Base-by-base conservation (phyloP, 1,140 invertebrate genomes). In the Drosophila novamexicana region DNA sequence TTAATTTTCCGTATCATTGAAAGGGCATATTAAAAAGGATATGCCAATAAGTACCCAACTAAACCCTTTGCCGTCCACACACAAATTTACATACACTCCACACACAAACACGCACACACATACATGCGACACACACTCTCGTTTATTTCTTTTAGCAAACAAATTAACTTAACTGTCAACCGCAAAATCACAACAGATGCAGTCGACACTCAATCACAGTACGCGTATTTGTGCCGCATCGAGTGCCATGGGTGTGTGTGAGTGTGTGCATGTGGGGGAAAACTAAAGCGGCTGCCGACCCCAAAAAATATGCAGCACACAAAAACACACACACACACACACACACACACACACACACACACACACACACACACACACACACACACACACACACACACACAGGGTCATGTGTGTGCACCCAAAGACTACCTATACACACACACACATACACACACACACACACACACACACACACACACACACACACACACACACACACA, bases 151-250 rank as follows among this genome's bases (percentile, higher is more conserved):
- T 78, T 75, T 70, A 63, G 69, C 50, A 67, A 77, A 65, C 67
- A 85, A 86, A 86, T 86, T 88, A 88, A 88, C 83, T 86, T 64
- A 68, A 86, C 82, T 86, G 79, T 88, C 83, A 86, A 88, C 82
- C 83, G 82, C 82, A 86, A 86, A 86, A 86, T 86, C 83, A 86
- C 79, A 86, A 86, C 82, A 86, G 83, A 88, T 88, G 82, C 82
- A 86, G 83, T 79, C 68, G 83, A 44, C 82, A 82, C 83, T 86
- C 82, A 86, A 86, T 86, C 83, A 88, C 79, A 39, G 68, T 44
- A 47, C 47, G 53, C 53, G 62, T 81, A 79, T 85, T 75, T 79
- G 77, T 79, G 69, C 62, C 57, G 53, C 58, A 77, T 84, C 63
- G 61, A 86, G 82, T 70, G 71, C 59, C 49, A 61, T 78, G 58